Evolutionary conservation across 2,113 vertebrate species (phyloP).

Genomic region (Telmatochromis sp.): DNA sequence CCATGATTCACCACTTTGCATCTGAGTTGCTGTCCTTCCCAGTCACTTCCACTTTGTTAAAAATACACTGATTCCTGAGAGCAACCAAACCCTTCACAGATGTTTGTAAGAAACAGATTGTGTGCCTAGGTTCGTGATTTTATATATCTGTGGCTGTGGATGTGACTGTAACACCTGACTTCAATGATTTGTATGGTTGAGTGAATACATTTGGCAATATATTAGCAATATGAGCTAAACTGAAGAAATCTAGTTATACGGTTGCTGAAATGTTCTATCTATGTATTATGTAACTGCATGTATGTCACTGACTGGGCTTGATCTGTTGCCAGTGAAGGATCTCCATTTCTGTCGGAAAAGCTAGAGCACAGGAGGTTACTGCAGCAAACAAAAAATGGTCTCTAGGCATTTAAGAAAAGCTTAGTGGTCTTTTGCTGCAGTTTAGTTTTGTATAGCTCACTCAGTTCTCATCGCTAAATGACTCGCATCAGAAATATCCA

Average conservation of each 20-base stretch:
- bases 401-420: not conserved
- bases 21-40: not conserved
- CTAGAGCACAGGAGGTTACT: not conserved
- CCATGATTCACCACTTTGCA: not conserved
- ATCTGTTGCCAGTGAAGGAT: not conserved
- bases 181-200: not conserved
- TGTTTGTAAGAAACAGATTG: not conserved
- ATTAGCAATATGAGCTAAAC: not conserved
- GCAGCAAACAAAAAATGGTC: not conserved
- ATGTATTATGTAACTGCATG: not conserved
- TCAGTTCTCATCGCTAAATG: not conserved
- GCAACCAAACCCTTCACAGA: not conserved
- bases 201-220: not conserved
- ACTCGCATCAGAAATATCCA: not conserved
- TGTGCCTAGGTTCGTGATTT: not conserved
- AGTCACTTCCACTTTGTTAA: not conserved
- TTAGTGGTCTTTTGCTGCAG: not conserved
- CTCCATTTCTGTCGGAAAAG: not conserved
- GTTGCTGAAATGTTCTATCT: not conserved
- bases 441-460: not conserved
- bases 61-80: not conserved
- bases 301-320: not conserved
- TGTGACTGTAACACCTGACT: not conserved
- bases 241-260: not conserved
- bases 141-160: not conserved